Percentiles rank a stretch among this genome's conserved stretches.
These are phyloP conservation scores for Anas georgica DNA, from an alignment of 2,797 vertebrate genomes.

Conservation along the genomic window DNA sequence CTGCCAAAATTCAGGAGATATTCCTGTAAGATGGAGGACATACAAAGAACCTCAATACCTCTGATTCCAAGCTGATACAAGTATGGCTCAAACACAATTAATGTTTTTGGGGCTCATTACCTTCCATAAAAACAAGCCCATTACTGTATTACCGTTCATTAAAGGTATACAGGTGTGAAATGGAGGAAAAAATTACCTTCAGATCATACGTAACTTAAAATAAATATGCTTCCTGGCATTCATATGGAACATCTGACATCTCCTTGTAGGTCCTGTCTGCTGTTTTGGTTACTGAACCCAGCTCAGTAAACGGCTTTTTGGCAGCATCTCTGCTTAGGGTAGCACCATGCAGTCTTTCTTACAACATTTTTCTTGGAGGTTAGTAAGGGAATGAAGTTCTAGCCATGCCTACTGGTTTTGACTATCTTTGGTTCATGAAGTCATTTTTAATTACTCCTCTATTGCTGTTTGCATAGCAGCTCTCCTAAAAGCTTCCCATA, in stretches of 20 bases:
- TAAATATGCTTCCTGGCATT: neutral
- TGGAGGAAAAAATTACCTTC: neutral
- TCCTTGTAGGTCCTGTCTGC: neutral
- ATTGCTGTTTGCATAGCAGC: neutral
- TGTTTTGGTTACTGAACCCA: neutral
- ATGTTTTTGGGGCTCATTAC: neutral
- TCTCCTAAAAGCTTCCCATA: neutral
- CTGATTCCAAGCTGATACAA: neutral
- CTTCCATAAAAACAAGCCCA: neutral
- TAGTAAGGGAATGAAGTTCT: neutral
- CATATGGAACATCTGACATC: rapidly evolving
- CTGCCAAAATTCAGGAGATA: neutral
- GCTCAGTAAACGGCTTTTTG: neutral
- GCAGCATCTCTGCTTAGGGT: neutral
- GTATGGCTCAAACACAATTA: neutral
- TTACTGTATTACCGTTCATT: neutral
- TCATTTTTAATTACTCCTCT: neutral
- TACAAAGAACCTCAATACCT: neutral
- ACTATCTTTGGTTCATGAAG: neutral
- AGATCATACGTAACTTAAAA: neutral
- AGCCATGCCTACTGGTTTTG: neutral
- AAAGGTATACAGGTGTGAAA: neutral
- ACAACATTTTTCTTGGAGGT: neutral
- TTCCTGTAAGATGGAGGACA: neutral
- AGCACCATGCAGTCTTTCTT: neutral